These are phyloP conservation scores for Campylorhamphus procurvoides DNA, from an alignment of 2,113 vertebrate species.

Conservation along the genomic window DNA sequence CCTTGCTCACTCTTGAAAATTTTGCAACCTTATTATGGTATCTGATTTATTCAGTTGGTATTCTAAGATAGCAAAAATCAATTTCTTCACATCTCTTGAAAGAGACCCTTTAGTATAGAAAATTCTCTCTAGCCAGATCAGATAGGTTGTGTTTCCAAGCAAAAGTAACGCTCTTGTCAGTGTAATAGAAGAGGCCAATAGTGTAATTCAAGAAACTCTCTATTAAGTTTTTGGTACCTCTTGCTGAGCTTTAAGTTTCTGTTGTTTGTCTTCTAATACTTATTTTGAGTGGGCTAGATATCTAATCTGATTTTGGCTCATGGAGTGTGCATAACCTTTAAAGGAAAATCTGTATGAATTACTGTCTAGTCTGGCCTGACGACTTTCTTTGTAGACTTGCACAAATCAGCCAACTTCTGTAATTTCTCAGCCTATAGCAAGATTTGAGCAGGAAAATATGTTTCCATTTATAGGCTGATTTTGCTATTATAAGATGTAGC, in stretches of 20 bases:
- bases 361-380: background rate
- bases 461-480: background rate
- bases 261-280: background rate
- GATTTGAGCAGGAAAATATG: background rate
- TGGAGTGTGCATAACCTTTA: background rate
- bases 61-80: background rate
- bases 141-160: background rate
- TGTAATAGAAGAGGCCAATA: background rate
- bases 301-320: background rate
- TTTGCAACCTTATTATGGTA: background rate
- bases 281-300: background rate
- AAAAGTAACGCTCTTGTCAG: background rate
- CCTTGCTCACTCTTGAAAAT: background rate
- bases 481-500: background rate
- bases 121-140: background rate
- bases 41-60: background rate
- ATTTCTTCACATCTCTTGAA: background rate
- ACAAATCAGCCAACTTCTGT: background rate
- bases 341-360: background rate
- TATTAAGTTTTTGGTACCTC: background rate
- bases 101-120: background rate
- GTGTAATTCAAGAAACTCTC: background rate
- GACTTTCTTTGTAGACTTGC: background rate
- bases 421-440: background rate
- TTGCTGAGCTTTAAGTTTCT: background rate